Conservation (phyloP, 2,113 vertebrate genomes). For the Maccullochella peelii region DNA sequence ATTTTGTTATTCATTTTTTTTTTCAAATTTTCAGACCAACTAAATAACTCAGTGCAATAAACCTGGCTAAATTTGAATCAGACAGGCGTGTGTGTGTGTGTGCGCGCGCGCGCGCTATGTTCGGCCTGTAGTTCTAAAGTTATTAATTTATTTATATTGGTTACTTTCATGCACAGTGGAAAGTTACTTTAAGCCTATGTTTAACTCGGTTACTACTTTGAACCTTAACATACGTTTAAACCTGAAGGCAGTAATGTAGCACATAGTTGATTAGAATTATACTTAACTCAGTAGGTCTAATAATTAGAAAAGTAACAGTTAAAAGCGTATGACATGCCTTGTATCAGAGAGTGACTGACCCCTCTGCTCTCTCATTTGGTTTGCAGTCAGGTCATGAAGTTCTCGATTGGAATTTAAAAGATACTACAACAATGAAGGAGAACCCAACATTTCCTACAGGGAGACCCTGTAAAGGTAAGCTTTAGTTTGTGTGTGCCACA, state of each 20-base stretch:
- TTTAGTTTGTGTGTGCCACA: background rate
- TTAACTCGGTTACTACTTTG: background rate
- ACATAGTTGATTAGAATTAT: background rate
- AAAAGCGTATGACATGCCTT: background rate
- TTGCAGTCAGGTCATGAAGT: background rate
- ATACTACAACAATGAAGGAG: background rate
- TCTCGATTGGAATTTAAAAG: rapidly evolving
- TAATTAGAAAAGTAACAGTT: background rate
- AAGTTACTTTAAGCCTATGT: background rate
- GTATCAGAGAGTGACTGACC: background rate
- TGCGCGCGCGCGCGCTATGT: too few species aligned
- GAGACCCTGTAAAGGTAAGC: background rate
- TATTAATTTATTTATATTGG: too few species aligned
- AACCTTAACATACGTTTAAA: background rate
- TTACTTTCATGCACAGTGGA: background rate
- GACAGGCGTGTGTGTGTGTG: background rate
- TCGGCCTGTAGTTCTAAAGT: too few species aligned
- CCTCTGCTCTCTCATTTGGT: background rate
- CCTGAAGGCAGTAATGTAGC: background rate
- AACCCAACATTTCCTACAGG: rapidly evolving
- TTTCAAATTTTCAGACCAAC: too few species aligned
- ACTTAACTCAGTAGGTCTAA: too few species aligned
- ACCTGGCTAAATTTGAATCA: background rate
- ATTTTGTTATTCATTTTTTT: background rate
- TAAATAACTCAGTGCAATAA: too few species aligned